Percentiles rank a stretch among this genome's conserved stretches.
phyloP scores from a whole-genome alignment of 2,113 vertebrate genomes.

The Otocyon megalotis region DNA sequence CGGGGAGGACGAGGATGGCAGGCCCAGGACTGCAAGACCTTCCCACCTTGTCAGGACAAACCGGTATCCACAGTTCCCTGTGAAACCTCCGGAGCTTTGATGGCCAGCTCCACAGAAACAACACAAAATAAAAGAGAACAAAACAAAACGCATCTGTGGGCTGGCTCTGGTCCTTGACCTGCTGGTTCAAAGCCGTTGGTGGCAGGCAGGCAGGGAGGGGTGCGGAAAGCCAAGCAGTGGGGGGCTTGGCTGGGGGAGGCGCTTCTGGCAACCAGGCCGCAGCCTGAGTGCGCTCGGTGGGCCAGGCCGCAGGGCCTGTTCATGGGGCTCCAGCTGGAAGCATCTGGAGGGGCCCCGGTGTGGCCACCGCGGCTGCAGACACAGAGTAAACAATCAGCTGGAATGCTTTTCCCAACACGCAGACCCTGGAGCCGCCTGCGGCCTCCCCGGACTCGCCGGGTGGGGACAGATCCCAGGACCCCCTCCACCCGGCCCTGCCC shows the following conservation, averaged over 20 bases:
- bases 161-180: background rate
- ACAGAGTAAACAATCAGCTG: background rate
- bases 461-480: background rate
- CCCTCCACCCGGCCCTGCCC: background rate
- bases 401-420: background rate
- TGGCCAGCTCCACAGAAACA: slow-evolving; percentile 29
- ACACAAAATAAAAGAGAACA: background rate
- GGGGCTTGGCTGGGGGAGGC: background rate
- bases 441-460: background rate
- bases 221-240: rapidly evolving
- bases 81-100: background rate
- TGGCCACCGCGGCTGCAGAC: background rate
- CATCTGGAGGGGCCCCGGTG: background rate
- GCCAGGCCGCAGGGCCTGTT: background rate
- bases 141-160: background rate
- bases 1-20: no score
- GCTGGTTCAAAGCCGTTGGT: background rate
- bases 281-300: background rate
- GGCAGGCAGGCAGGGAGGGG: rapidly evolving
- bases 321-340: background rate
- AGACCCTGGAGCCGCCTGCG: background rate
- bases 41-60: background rate
- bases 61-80: background rate
- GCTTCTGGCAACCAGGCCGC: background rate
- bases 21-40: background rate